Base-by-base conservation (phyloP, 2,888 invertebrate genomes). In the Drosophila austrosaltans region DNA sequence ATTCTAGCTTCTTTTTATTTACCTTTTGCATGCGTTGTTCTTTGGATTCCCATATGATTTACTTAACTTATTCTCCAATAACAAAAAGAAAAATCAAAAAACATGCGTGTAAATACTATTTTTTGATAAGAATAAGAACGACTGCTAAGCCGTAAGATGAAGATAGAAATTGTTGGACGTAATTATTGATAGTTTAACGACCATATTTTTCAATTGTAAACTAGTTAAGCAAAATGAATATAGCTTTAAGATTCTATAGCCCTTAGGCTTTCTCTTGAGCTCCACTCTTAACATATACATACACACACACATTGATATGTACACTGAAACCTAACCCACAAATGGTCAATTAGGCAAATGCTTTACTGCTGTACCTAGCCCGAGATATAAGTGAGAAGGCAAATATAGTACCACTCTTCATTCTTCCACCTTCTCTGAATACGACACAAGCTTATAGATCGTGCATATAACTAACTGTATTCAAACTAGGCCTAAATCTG, bases 131-230 rank as follows among this genome's bases (percentile, higher is more conserved):
- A 3, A 36, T 36, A 16, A 25, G 30, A 72, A 48, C 69, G 40
- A 62, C 72, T 60, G 60, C 56, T 68, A 69, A 74, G 88, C 83
- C 69, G 68, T 74, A 82, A 76, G 48, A 48, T 39, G 72, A 83
- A 90, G 90, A 89, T 89, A 89, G 89, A 89, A 89, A 89, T 89
- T 84, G 75, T 72, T 75, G 72, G 62, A 75, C 72, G 59, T 64
- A 69, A 63, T 63, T 56, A 66, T 28, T 16, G 39, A 54, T 75
- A 87, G 76, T 72, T 80, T 3, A 85, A 82, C 58, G 70, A 56
- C 39, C 58, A 65, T 54, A 65, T 57, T 54, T 62, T 69, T 67
- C 44, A 69, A 72, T 66, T 82, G 80, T 81, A 70, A 82, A 72
- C 63, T 82, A 81, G 75, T 72, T 81, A 81, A 80, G 82, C 57